Conservation (phyloP, 2,113 vertebrate genomes). For the Lepus americanus region DNA sequence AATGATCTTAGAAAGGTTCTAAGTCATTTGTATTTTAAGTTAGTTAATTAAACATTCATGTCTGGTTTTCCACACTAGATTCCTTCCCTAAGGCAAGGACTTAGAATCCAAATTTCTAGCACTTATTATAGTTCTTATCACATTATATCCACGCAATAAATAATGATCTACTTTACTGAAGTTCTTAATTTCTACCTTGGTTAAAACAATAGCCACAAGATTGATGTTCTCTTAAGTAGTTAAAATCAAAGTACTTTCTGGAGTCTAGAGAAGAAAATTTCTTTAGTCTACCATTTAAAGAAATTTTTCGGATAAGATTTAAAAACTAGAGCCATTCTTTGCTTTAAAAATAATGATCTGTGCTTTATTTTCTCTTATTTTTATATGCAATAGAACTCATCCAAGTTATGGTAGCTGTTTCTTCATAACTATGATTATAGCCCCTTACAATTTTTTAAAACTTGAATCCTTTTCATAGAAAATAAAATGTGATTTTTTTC, state of each 20-base stretch:
- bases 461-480: constrained; percentile 36
- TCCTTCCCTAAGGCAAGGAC: neutral
- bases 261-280: neutral
- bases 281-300: neutral
- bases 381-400: constrained; percentile 40
- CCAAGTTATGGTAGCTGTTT: neutral
- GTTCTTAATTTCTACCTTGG: neutral
- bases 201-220: constrained; percentile 2
- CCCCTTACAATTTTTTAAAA: neutral
- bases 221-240: constrained; percentile 8
- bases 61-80: constrained; percentile 12
- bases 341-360: neutral
- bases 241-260: constrained; percentile 29
- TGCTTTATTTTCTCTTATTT: constrained; percentile 10
- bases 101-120: too few relatives aligned
- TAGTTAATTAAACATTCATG: neutral
- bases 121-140: too few relatives aligned
- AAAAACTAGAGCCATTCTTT: constrained; percentile 45
- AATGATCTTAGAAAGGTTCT: constrained; percentile 9
- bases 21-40: neutral
- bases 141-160: neutral
- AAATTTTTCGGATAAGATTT: neutral
- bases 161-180: neutral
- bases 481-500: neutral
- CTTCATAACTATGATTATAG: neutral